These are phyloP conservation scores for Cremastinae sp. DNA, from an alignment of 2,888 invertebrate genomes.

Conservation along the genomic window DNA sequence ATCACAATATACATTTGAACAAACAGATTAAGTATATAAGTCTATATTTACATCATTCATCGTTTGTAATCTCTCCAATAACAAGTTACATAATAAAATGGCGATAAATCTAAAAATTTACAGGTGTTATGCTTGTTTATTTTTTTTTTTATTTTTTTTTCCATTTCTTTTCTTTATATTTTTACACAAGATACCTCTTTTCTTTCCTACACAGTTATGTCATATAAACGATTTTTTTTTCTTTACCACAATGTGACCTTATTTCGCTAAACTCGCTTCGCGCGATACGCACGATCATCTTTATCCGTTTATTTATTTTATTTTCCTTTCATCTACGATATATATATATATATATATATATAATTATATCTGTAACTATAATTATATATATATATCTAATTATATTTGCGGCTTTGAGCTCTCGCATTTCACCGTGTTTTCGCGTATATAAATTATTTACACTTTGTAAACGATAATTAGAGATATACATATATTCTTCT, in stretches of 20 bases:
- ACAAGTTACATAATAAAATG: conserved; percentile 79
- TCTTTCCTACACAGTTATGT: conserved; percentile 51
- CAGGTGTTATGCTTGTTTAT: conserved; percentile 70
- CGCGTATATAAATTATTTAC: conserved; percentile 76
- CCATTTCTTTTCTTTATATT: conserved; percentile 46
- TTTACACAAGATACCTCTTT: conserved; percentile 65
- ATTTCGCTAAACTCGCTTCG: conserved; percentile 34
- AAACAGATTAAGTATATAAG: conserved; percentile 74
- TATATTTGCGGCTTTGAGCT: conserved; percentile 58
- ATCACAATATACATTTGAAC: conserved; percentile 33
- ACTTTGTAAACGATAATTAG: conserved; percentile 69
- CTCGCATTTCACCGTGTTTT: conserved; percentile 60
- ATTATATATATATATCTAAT: conserved; percentile 42
- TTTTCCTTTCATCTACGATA: conserved; percentile 57
- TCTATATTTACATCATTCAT: conserved; percentile 79
- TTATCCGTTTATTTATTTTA: conserved; percentile 33
- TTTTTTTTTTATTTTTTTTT: conserved; percentile 46
- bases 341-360: conserved; percentile 43
- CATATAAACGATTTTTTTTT: conserved; percentile 52
- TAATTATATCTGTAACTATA: conserved; percentile 34
- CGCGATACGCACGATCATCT: conserved; percentile 55
- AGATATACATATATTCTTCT: conserved; percentile 66
- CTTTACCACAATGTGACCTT: conserved; percentile 48
- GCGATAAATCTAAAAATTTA: conserved; percentile 78
- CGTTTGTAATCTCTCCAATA: conserved; percentile 74